phyloP scores from a whole-genome alignment of 2,888 invertebrate genomes.

The Criorhina ranunculi region DNA sequence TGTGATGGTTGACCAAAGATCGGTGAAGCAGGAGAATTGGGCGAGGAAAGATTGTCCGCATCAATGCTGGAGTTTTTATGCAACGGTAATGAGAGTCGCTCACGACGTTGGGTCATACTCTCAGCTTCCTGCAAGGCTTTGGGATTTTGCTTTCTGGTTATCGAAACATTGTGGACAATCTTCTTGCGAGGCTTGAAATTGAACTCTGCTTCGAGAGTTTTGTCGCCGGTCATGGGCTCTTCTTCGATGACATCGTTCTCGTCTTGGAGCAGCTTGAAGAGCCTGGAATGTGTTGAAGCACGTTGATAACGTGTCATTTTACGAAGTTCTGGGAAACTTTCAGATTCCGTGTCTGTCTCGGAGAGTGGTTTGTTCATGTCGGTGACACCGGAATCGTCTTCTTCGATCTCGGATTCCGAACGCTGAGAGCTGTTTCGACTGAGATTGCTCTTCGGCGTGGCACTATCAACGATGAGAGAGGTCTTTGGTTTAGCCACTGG shows the following conservation, averaged over 20 bases:
- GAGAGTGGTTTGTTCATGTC: slow-evolving; percentile 89
- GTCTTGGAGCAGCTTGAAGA: slow-evolving; percentile 88
- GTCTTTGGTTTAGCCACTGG: slow-evolving; percentile 49
- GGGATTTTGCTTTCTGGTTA: slow-evolving; percentile 83
- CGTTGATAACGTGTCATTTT: slow-evolving; percentile 88
- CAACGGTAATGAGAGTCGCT: slow-evolving; percentile 86
- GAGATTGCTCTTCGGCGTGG: slow-evolving; percentile 80
- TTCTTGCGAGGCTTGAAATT: slow-evolving; percentile 82
- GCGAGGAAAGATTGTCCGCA: slow-evolving; percentile 85
- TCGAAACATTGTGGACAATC: slow-evolving; percentile 84
- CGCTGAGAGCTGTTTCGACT: slow-evolving; percentile 83
- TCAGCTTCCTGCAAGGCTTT: slow-evolving; percentile 82
- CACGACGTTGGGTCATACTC: slow-evolving; percentile 84
- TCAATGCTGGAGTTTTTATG: slow-evolving; percentile 84
- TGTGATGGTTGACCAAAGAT: slow-evolving; percentile 84
- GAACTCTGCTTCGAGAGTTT: slow-evolving; percentile 78
- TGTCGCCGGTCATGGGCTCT: slow-evolving; percentile 80
- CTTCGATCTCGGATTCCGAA: slow-evolving; percentile 85
- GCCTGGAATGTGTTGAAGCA: slow-evolving; percentile 89
- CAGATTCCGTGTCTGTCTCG: slow-evolving; percentile 88
- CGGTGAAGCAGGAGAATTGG: slow-evolving; percentile 85
- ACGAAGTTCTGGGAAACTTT: slow-evolving; percentile 86
- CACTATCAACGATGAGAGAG: slow-evolving; percentile 81
- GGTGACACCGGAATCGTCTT: slow-evolving; percentile 90
- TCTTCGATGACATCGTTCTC: slow-evolving; percentile 84